Evolutionary conservation across 2,888 invertebrate genomes (phyloP), one percentile per base, ranked within the genome.

Genomic region (Limnephilus lunatus): DNA sequence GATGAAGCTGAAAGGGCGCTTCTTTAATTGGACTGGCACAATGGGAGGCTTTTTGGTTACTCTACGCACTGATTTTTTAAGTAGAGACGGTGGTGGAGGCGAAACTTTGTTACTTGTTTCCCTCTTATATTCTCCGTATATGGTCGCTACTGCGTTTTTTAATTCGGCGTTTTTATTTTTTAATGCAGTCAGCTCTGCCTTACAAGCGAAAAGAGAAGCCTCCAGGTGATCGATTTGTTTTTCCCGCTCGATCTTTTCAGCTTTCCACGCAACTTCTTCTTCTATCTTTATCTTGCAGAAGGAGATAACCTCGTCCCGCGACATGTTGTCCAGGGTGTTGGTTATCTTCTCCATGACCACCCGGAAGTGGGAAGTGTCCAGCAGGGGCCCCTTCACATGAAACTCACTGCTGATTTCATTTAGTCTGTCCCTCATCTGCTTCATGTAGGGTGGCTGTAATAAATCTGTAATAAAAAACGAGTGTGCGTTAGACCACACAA

Each of bases 241-340:
- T 2, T 68, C 88, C 25, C 25, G 32, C 12, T 80, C 88, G 15
- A 89, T 19, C 80, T 80, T 89, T 25, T 68, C 32, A 35, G 88
- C 35, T 80, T n/a, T 89, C 32, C 31, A 35, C 25, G 3, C 25
- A 25, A 89, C 80, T 35, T 89, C 88, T 35, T 89, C 35, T 80
- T 89, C 88, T 39, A 89, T 80, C 25, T 80, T 89, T 3, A 80
- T 31, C 44, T 89, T 89, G 39, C 88, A 89, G 80, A 89, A 89
- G 4, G 30, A 35, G 35, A 81, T 32, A 3, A 89, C 25, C 39
- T 89, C 88, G 0, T 32, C 35, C 11, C 14, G 68, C 2, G 88
- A 80, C 88, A 89, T 80, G 25, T n/a, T 89, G 25, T 81, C 81
- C n/a, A 89, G 80, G n/a, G 35, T 89, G 14, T 31, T 68, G 25